Conservation (phyloP, 2,888 invertebrate genomes). For the Drosophila barbarae region DNA sequence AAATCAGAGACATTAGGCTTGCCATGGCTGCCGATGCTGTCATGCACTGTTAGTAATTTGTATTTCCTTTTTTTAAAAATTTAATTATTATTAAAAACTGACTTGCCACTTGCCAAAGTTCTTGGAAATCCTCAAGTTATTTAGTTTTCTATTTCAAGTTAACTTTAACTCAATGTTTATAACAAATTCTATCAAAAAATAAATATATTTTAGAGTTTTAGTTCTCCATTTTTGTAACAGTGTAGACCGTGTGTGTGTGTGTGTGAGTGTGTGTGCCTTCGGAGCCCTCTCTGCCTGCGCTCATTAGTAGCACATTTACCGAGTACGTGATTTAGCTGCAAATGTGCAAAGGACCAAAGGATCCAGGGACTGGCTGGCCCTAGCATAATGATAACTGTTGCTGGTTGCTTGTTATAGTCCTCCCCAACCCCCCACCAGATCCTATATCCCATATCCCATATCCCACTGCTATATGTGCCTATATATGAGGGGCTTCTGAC, state of each 20-base stretch:
- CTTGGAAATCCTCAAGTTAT: no score
- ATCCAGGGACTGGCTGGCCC: slow-evolving; percentile 1
- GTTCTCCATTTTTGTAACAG: not conserved
- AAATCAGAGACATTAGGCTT: slow-evolving; percentile 67
- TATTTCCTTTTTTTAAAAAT: not conserved
- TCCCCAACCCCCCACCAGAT: not conserved
- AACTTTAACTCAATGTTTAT: not conserved
- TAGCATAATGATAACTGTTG: slow-evolving; percentile 51
- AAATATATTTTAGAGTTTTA: not conserved
- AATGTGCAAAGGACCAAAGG: slow-evolving; percentile 50
- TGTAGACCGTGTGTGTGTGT: not conserved
- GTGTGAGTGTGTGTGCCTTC: not conserved
- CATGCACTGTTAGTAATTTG: not conserved
- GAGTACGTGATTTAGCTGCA: slow-evolving; percentile 69
- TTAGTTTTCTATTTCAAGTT: no score
- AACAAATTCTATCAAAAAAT: not conserved
- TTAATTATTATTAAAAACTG: not conserved
- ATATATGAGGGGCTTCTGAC: not conserved
- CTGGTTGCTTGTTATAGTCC: slow-evolving; percentile 9
- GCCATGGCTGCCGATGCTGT: slow-evolving; percentile 12
- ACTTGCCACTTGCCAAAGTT: no score
- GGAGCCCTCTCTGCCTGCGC: slow-evolving; percentile 41
- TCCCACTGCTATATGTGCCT: not conserved
- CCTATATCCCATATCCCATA: not conserved
- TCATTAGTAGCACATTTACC: slow-evolving; percentile 72